These are phyloP conservation scores for Tarsius wallacei DNA, from an alignment of 2,797 vertebrate genomes.

Conservation along the genomic window DNA sequence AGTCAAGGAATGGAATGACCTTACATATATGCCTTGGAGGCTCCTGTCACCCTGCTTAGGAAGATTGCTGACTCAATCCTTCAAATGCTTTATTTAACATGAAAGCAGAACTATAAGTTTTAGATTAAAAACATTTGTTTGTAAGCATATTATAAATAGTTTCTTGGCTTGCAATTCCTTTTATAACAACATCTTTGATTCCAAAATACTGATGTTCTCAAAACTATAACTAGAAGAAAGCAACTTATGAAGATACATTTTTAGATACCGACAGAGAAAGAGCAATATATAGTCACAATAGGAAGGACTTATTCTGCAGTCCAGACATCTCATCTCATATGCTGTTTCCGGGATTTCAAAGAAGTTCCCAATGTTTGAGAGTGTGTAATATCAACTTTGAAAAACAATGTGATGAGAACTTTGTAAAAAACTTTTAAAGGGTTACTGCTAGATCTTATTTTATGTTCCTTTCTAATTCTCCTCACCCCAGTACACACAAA, in stretches of 20 bases:
- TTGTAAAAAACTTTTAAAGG: neutral
- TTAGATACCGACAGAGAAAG: neutral
- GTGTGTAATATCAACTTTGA: constrained; percentile 27
- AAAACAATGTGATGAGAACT: neutral
- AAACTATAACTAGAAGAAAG: constrained; percentile 4
- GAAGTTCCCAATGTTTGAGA: constrained; percentile 29
- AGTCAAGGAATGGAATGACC: neutral
- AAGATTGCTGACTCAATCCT: neutral
- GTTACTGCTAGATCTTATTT: constrained; percentile 33
- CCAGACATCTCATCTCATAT: neutral
- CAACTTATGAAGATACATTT: neutral
- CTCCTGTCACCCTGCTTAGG: neutral
- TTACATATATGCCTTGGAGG: neutral
- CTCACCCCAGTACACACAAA: neutral
- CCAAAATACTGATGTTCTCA: constrained; percentile 8
- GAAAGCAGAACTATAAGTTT: neutral
- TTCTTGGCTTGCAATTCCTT: neutral
- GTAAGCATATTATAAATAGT: neutral
- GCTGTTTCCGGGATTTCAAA: constrained; percentile 5
- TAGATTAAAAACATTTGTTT: constrained; percentile 33
- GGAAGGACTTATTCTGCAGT: neutral
- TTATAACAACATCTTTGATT: constrained; percentile 32
- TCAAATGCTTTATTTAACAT: constrained; percentile 33
- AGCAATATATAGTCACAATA: neutral
- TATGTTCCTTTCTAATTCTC: neutral